These are phyloP conservation scores for Troides helena DNA, from an alignment of 2,888 invertebrate species.

Conservation along the genomic window DNA sequence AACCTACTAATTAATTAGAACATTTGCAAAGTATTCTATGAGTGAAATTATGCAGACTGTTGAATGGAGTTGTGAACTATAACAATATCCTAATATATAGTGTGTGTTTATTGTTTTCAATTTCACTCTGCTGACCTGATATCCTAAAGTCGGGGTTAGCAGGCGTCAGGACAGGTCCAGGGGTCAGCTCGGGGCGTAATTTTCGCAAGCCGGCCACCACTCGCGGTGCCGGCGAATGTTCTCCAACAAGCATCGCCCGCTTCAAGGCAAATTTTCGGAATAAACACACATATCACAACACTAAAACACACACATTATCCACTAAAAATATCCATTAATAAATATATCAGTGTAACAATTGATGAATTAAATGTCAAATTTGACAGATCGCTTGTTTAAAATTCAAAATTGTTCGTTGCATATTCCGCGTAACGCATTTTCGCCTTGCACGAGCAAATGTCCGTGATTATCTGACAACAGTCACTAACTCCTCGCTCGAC, in stretches of 20 bases:
- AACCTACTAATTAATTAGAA: no score
- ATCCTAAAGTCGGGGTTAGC: conserved; percentile 71
- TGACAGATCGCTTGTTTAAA: conserved; percentile 26
- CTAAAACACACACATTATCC: conserved; percentile 25
- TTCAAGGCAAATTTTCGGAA: conserved; percentile 28
- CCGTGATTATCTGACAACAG: conserved; percentile 5
- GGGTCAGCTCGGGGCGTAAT: conserved; percentile 71
- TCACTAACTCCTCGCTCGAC: conserved; percentile 13
- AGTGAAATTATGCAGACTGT: background rate
- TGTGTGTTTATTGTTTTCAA: background rate
- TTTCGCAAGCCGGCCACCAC: conserved; percentile 78
- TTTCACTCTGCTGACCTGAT: conserved; percentile 61
- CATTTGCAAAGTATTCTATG: no score
- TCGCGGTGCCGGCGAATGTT: conserved; percentile 75
- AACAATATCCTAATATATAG: background rate
- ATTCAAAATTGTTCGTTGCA: conserved; percentile 26
- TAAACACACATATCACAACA: conserved; percentile 30
- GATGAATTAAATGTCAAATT: conserved; percentile 22
- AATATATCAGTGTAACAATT: background rate
- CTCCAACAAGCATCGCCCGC: conserved; percentile 69
- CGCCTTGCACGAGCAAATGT: conserved; percentile 16
- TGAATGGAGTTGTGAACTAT: background rate
- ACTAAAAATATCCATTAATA: conserved; percentile 18
- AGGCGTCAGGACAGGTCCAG: conserved; percentile 68
- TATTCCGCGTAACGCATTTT: conserved; percentile 21